These are phyloP conservation scores for Axinella damicornis DNA, from an alignment of 37 sponge, comb jelly and placozoan species.

Conservation along the genomic window DNA sequence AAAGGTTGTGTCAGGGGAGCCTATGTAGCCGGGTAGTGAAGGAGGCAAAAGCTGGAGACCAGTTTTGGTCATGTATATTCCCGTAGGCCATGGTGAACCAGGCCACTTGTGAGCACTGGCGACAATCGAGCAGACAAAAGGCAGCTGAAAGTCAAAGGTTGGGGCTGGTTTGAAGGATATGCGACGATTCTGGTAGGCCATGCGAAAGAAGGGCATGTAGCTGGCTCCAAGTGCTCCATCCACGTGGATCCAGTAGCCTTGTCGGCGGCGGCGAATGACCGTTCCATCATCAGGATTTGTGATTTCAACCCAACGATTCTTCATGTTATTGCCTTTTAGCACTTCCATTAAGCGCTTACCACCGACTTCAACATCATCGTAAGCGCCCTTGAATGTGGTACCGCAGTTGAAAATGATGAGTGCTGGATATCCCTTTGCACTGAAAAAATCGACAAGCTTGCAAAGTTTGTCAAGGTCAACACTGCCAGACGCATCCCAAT, in stretches of 20 bases:
- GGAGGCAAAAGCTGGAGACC: not conserved
- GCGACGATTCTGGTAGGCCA: constrained; percentile 1
- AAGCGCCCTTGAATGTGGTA: constrained; percentile 46
- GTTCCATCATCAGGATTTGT: not conserved
- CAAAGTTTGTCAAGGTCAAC: constrained; percentile 21
- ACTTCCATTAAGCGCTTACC: not conserved
- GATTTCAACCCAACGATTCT: constrained; percentile 2
- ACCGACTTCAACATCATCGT: constrained; percentile 32
- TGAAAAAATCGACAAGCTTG: constrained; percentile 28
- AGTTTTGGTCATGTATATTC: constrained; percentile 32
- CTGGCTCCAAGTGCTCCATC: constrained; percentile 42
- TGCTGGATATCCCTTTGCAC: constrained; percentile 5
- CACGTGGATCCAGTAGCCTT: constrained; percentile 43
- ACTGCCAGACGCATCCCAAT: not conserved
- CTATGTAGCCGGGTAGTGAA: not conserved
- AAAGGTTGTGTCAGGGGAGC: constrained; percentile 45
- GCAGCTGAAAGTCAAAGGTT: constrained; percentile 25
- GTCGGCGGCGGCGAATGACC: not conserved
- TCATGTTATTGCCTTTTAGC: constrained; percentile 14
- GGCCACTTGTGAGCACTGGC: constrained; percentile 42
- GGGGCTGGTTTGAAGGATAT: not conserved
- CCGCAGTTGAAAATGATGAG: constrained; percentile 36
- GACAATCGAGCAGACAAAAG: constrained; percentile 41
- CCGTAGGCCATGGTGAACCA: constrained; percentile 29
- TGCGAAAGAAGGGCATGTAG: constrained; percentile 39